Percentiles rank a stretch among this genome's conserved stretches.
phyloP scores from a whole-genome alignment of 2,888 invertebrate genomes.

The Drosophila meridiana region DNA sequence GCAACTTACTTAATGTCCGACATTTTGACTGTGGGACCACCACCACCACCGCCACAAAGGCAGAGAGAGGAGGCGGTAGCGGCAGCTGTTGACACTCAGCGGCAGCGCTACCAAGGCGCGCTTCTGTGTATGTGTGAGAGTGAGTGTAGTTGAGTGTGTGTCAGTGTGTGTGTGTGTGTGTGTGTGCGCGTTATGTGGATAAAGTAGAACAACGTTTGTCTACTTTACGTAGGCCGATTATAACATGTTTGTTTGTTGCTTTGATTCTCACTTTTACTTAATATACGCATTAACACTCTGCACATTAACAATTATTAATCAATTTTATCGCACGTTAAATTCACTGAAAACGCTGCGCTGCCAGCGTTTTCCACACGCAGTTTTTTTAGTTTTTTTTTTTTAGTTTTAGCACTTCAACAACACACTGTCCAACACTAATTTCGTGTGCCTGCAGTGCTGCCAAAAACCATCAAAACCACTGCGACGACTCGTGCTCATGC shows the following conservation, averaged over 20 bases:
- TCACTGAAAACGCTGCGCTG: conserved; percentile 53
- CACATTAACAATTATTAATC: conserved; percentile 19
- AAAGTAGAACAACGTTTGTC: conserved; percentile 67
- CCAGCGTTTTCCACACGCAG: conserved; percentile 64
- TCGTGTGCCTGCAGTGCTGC: conserved; percentile 23
- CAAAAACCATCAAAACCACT: neutral
- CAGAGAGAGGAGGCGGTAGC: conserved; percentile 35
- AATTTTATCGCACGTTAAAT: conserved; percentile 32
- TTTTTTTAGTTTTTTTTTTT: conserved; percentile 47
- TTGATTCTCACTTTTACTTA: conserved; percentile 26
- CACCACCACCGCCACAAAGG: conserved; percentile 45
- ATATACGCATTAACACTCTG: conserved; percentile 18
- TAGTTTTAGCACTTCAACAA: conserved; percentile 41
- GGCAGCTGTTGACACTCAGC: conserved; percentile 74
- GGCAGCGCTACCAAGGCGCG: conserved; percentile 43
- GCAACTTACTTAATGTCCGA: conserved; percentile 84
- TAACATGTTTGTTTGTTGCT: conserved; percentile 43
- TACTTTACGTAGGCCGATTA: conserved; percentile 50
- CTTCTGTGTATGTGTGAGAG: conserved; percentile 8
- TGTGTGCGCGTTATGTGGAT: conserved; percentile 65
- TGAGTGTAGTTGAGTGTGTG: neutral
- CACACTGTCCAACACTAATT: conserved; percentile 37
- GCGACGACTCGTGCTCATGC: neutral
- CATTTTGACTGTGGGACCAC: conserved; percentile 78
- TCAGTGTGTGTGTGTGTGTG: conserved; percentile 28